Percentiles rank a stretch among this genome's conserved stretches.
Conservation (phyloP, 2,113 vertebrate species). For the Lamprologus ornatipinnis region DNA sequence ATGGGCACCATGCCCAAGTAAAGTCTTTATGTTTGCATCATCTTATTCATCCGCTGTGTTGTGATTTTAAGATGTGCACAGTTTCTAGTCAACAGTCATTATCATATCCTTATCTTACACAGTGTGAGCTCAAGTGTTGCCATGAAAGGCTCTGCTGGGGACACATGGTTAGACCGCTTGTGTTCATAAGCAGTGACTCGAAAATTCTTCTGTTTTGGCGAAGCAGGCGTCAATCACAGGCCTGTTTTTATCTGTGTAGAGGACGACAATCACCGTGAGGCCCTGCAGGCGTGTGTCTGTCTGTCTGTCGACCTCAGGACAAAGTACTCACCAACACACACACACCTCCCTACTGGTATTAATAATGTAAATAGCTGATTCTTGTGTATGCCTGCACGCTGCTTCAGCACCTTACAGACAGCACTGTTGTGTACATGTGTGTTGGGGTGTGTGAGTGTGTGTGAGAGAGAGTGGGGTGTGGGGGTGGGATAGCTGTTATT, state of each 20-base stretch:
- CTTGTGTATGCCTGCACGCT: slow-evolving; percentile 20
- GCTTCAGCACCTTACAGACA: slow-evolving; percentile 67
- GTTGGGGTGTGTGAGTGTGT: not conserved
- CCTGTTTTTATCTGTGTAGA: not conserved
- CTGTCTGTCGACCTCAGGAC: slow-evolving; percentile 18
- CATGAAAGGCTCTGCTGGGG: not conserved
- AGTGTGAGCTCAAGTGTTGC: not conserved
- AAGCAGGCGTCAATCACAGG: not conserved
- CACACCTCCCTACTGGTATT: slow-evolving; percentile 8
- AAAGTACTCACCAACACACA: not conserved
- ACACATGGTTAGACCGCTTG: not conserved
- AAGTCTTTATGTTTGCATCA: not conserved
- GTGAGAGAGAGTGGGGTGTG: not conserved
- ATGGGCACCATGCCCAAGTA: not conserved
- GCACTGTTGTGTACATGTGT: slow-evolving; percentile 2
- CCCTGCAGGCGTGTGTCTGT: not conserved
- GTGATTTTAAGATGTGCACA: not conserved
- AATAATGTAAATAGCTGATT: slow-evolving; percentile 43
- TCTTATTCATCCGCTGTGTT: not conserved
- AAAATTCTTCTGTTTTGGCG: not conserved
- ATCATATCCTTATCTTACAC: not conserved
- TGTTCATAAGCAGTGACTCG: not conserved
- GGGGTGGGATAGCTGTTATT: not conserved
- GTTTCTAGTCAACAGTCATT: not conserved
- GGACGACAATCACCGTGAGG: not conserved